Evolutionary conservation across 2,797 vertebrate genomes (phyloP), one percentile per base, ranked within the genome.

Genomic region (Protosalanx chinensis): DNA sequence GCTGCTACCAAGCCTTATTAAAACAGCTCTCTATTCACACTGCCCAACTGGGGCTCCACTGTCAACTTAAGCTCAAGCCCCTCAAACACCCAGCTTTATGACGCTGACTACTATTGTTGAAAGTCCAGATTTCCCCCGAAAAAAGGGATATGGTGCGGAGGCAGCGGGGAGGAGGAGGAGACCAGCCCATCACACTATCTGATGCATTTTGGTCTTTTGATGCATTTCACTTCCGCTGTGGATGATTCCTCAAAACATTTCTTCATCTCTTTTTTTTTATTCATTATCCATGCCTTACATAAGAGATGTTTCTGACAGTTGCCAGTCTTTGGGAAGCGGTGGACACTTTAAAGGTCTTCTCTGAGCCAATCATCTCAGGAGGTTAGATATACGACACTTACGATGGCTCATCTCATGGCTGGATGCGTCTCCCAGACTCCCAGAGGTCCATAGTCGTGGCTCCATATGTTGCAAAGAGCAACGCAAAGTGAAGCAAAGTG

Each of bases 161-260:
- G 79, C 67, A 75, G 77, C 73, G 57, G 80, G 57, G 75, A 76
- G 49, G 60, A 71, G 62, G 49, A 67, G 79, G 76, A 82, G 62
- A 80, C 81, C 73, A 71, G 69, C 85, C 81, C 77, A 77, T 73
- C 68, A 72, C 79, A 82, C 88, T 87, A 82, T 91, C 80, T 90
- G 83, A 89, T 89, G 86, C 87, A 90, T 91, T 87, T 90, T 87
- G 87, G 78, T 88, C 89, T 89, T 92, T 91, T 91, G 90, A 92
- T 90, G 88, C 87, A 84, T 88, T 87, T 79, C 88, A 81, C 81
- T 87, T 86, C 85, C 89, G 88, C 78, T 75, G 81, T 88, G 90
- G 88, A 89, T 84, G 77, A 72, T 79, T 86, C 82, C 87, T 63
- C 77, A 88, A 88, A 87, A 84, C 27, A 5, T 72, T 5, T 75